Conservation (phyloP, 2,888 invertebrate species). For the Lasioglossum figueresi region DNA sequence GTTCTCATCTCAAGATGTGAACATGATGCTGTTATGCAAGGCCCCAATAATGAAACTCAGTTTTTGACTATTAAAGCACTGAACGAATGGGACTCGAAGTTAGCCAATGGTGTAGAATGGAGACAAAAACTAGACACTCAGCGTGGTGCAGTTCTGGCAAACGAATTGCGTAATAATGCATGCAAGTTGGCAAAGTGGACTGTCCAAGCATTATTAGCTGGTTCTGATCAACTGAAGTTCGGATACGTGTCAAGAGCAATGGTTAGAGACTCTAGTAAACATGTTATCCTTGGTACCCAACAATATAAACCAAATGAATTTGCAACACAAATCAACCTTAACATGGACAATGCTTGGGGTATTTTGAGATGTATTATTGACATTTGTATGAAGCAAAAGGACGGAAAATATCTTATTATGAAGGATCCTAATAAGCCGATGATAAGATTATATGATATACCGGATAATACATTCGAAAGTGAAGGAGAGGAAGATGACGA, state of each 20-base stretch:
- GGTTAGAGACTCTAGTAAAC: conserved; percentile 96
- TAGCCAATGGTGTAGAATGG: conserved; percentile 99
- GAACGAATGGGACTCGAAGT: conserved; percentile 99
- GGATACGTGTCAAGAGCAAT: conserved; percentile 99
- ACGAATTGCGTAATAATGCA: conserved; percentile 99
- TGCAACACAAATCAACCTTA: conserved; percentile 98
- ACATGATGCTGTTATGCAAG: conserved; percentile 96
- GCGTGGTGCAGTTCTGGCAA: conserved; percentile 98
- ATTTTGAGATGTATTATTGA: conserved; percentile 98
- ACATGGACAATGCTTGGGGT: conserved; percentile 99
- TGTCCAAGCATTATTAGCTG: conserved; percentile 96
- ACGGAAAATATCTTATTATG: conserved; percentile 98
- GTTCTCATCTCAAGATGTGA: conserved; percentile 97
- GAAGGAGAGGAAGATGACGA: conserved; percentile 96
- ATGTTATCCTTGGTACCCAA: conserved; percentile 98
- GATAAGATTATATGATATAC: conserved; percentile 98
- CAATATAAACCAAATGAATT: conserved; percentile 99
- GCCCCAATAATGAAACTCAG: conserved; percentile 95
- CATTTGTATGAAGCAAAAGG: conserved; percentile 97
- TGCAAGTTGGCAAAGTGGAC: conserved; percentile 99
- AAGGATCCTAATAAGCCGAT: conserved; percentile 99
- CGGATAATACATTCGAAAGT: conserved; percentile 99
- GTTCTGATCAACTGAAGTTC: conserved; percentile 98
- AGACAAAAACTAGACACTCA: conserved; percentile 98
- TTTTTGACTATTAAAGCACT: conserved; percentile 98